Conservation (phyloP, 2,888 invertebrate genomes). For the Eupithecia dodoneata region DNA sequence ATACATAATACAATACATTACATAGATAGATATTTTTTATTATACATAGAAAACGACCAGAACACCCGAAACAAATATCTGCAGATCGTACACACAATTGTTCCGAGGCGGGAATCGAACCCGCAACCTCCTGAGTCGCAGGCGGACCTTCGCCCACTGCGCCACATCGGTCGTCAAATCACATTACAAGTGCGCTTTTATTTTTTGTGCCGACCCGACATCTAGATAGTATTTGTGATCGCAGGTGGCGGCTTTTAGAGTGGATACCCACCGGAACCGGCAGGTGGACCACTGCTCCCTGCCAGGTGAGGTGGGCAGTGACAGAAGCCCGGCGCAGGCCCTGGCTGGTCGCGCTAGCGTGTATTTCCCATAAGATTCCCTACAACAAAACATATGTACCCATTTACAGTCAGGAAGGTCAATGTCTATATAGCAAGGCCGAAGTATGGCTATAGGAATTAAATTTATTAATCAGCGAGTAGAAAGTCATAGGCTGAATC, state of each 20-base stretch:
- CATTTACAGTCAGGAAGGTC: background rate
- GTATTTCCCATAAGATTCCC: conserved; percentile 35
- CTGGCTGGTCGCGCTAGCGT: conserved; percentile 27
- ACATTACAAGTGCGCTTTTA: too few species aligned
- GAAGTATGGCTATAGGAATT: background rate
- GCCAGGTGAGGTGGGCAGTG: conserved; percentile 29
- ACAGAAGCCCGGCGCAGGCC: conserved; percentile 19
- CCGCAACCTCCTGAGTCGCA: too few species aligned
- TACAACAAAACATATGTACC: conserved; percentile 16
- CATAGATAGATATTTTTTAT: too few species aligned
- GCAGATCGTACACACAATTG: too few species aligned
- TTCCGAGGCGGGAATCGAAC: too few species aligned
- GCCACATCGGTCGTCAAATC: too few species aligned
- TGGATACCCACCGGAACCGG: conserved; percentile 27
- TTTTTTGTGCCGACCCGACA: too few species aligned
- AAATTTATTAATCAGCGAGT: background rate
- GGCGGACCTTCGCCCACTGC: too few species aligned
- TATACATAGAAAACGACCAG: too few species aligned
- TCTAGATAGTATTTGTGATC: too few species aligned
- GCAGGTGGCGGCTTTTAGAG: background rate
- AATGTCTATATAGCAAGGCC: background rate
- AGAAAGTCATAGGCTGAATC: background rate
- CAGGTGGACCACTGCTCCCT: conserved; percentile 21
- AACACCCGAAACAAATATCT: too few species aligned
- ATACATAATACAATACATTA: too few species aligned